Evolutionary conservation across 2,888 invertebrate species (phyloP), one percentile per base, ranked within the genome.

Genomic region (Opisthograptis luteolata): DNA sequence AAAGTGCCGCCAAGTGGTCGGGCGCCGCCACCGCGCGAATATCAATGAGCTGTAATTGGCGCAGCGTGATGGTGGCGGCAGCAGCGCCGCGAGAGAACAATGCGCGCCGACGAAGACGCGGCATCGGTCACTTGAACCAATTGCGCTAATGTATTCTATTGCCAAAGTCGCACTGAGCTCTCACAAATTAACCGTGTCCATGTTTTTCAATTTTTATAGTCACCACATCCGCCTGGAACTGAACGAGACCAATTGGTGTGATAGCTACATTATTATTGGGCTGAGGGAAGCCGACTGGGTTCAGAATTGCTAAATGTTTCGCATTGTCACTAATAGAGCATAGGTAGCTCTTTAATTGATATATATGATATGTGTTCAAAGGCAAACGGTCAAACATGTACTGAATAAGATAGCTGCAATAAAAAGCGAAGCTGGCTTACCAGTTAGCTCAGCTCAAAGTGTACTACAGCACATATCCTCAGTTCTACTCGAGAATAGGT

Each of bases 1-100:
- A 58, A 54, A 54, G 45, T 22, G 47, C 50, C 54, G 58, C 49
- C 50, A 57, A 54, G 48, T 51, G 44, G 19, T 30, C 53, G 49
- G 43, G 44, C 57, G 44, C 44, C 48, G 39, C 35, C 31, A 24
- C 20, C 15, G 14, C 46, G 42, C 50, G 57, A 54, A 56, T 56
- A 57, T 54, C 28, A 54, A 54, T 51, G 50, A 48, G 32, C 32
- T 27, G 7, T 42, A 48, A 48, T 48, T 37, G 19, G 25, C 20
- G 7, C 19, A 17, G 35, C 22, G 32, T 12, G 9, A 9, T 24
- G 36, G 17, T 37, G 36, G 22, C 37, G 39, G 32, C 14, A 25
- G 32, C 24, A 37, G 24, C 28, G 10, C 12, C 2, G 6, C n/a
- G 9, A 41, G 39, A 39, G 19, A n/a, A n/a, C n/a, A n/a, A n/a